Conservation (phyloP, 2,797 vertebrate species). For the Trichosurus vulpecula region DNA sequence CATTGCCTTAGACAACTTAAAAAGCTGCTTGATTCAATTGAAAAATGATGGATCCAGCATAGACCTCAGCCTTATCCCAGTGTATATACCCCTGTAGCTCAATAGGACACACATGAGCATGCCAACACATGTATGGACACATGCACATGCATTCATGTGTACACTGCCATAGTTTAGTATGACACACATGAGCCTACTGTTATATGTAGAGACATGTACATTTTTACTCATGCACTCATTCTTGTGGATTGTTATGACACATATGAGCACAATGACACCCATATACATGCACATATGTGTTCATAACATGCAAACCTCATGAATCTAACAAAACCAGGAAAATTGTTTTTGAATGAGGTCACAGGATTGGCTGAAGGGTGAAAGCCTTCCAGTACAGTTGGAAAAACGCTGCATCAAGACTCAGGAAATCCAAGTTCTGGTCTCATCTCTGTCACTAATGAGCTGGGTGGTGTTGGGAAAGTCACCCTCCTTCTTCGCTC, state of each 20-base stretch:
- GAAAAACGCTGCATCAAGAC: not conserved
- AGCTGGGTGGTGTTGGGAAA: not conserved
- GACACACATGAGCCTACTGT: not conserved
- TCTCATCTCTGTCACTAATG: not conserved
- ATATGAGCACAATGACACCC: not conserved
- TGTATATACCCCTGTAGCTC: not conserved
- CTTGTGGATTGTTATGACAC: not conserved
- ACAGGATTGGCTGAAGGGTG: not conserved
- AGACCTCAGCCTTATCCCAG: not conserved
- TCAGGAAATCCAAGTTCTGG: not conserved
- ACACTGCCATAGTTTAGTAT: not conserved
- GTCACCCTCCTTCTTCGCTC: not conserved
- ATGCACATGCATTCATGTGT: not conserved
- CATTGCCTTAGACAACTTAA: not conserved
- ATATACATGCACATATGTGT: not conserved
- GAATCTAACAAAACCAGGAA: not conserved
- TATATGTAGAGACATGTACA: not conserved
- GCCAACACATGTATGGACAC: not conserved
- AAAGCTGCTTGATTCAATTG: not conserved
- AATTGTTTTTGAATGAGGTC: not conserved
- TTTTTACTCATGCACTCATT: not conserved
- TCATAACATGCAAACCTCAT: not conserved
- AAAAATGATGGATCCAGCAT: not conserved
- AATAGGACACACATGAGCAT: not conserved
- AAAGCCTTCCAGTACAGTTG: not conserved